Percentiles rank a stretch among this genome's conserved stretches.
phyloP scores from a whole-genome alignment of 2,113 vertebrate genomes.

The Atrichornis clamosus region DNA sequence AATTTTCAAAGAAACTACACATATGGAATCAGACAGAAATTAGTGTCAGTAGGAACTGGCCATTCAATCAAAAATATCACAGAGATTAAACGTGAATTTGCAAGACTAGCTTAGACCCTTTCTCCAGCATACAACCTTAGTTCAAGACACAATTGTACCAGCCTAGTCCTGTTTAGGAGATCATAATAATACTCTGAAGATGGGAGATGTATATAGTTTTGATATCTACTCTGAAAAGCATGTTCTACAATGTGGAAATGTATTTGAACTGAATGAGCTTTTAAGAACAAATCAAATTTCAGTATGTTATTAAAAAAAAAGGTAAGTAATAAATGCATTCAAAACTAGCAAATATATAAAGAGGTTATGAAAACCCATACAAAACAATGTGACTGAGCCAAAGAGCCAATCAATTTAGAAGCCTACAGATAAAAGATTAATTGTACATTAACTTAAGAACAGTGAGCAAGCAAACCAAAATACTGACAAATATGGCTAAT shows the following conservation, averaged over 20 bases:
- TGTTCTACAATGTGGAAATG: background rate
- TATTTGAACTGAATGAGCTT: background rate
- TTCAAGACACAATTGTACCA: background rate
- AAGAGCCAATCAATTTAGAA: background rate
- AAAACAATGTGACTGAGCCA: background rate
- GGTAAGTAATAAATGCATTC: background rate
- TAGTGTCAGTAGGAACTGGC: background rate
- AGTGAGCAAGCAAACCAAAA: background rate
- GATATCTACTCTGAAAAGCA: background rate
- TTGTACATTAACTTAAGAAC: background rate
- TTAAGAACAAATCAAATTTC: background rate
- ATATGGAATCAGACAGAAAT: background rate
- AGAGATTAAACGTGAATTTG: background rate
- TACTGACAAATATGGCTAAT: background rate
- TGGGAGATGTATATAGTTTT: background rate
- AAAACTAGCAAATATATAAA: background rate
- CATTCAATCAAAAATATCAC: background rate
- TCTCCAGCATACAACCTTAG: background rate
- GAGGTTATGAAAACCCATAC: rapidly evolving
- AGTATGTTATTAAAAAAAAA: background rate
- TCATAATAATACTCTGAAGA: background rate
- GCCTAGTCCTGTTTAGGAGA: background rate
- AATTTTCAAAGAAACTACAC: background rate
- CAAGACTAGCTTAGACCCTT: background rate
- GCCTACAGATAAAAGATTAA: background rate